Evolutionary conservation across 2,888 invertebrate species (phyloP).

Genomic region (Clistopyga incitator): DNA sequence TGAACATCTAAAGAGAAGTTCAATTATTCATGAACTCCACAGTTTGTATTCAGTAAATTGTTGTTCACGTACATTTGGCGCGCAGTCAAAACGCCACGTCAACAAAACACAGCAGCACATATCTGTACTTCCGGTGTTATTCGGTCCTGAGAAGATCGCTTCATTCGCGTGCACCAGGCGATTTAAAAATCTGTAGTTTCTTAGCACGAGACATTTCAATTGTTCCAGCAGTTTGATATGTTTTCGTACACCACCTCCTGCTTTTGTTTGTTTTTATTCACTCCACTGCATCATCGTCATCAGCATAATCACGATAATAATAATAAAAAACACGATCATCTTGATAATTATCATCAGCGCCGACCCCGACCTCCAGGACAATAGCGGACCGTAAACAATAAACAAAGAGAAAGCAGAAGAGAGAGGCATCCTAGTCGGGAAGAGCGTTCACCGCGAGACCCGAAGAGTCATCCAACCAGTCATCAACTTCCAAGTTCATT

Average conservation of each 20-base stretch:
- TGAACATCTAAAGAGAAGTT: background rate
- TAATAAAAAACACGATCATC: background rate
- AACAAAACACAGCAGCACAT: background rate
- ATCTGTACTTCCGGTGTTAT: background rate
- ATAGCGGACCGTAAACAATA: conserved; percentile 40
- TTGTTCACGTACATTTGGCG: conserved; percentile 1
- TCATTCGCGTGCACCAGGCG: conserved; percentile 32
- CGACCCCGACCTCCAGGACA: conserved; percentile 52
- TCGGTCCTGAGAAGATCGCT: background rate
- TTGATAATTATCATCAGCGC: conserved; percentile 30
- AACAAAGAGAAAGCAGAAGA: conserved; percentile 24
- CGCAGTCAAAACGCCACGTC: conserved; percentile 31
- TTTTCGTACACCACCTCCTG: conserved; percentile 40
- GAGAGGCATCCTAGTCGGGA: conserved; percentile 30
- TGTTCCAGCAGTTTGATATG: conserved; percentile 48
- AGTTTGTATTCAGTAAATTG: background rate
- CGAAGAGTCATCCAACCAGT: conserved; percentile 52
- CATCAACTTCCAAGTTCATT: conserved; percentile 59
- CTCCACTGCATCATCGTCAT: conserved; percentile 33
- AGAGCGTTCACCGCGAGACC: conserved; percentile 39
- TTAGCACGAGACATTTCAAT: conserved; percentile 45
- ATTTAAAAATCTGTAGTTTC: conserved; percentile 30
- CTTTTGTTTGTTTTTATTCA: conserved; percentile 39
- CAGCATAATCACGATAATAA: conserved; percentile 9
- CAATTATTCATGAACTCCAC: background rate